Percentiles rank a stretch among this genome's conserved stretches.
These are phyloP conservation scores for Gnathonemus longibarbis DNA, from an alignment of 2,113 vertebrate genomes.

Conservation along the genomic window DNA sequence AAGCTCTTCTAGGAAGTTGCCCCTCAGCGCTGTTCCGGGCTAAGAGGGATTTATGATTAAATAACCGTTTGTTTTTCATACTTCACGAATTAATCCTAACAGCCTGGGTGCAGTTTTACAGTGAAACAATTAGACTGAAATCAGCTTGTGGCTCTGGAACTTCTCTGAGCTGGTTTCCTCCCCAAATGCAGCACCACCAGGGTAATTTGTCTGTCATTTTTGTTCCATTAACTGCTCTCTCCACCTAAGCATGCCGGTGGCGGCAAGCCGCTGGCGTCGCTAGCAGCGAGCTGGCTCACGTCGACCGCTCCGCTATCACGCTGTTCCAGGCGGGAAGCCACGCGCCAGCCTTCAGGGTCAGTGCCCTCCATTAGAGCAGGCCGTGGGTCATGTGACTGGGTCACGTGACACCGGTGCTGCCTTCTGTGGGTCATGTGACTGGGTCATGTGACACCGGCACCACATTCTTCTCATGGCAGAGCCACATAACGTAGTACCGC, in stretches of 20 bases:
- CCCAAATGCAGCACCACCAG: constrained; percentile 13
- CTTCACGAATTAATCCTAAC: constrained; percentile 16
- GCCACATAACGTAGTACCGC: background rate
- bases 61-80: constrained; percentile 27
- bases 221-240: constrained; percentile 21
- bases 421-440: background rate
- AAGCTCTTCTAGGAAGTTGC: background rate
- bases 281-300: background rate
- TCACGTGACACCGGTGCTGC: background rate
- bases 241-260: constrained; percentile 1
- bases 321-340: background rate
- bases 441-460: background rate
- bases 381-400: background rate
- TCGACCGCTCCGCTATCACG: background rate
- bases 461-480: background rate
- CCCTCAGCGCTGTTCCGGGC: constrained; percentile 5
- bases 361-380: background rate
- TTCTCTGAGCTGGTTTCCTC: background rate
- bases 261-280: background rate
- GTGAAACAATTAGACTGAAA: constrained; percentile 15
- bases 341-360: background rate
- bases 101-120: constrained; percentile 8
- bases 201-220: constrained; percentile 16
- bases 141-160: background rate
- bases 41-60: constrained; percentile 24